Conservation (phyloP, 2,113 vertebrate species). For the Dissostichus mawsoni region DNA sequence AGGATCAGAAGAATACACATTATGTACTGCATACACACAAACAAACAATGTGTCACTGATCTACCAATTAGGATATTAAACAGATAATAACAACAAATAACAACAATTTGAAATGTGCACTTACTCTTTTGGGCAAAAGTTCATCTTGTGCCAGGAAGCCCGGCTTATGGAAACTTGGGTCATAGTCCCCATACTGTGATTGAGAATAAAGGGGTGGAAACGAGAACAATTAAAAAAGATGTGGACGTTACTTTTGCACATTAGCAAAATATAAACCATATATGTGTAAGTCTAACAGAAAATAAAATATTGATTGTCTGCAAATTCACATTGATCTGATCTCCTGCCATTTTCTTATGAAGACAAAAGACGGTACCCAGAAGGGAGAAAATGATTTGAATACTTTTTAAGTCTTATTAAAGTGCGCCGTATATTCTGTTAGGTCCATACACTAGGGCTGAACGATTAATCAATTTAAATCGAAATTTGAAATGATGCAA, state of each 20-base stretch:
- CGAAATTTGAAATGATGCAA: too few relatives aligned
- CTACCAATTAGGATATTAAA: neutral
- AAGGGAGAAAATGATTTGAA: neutral
- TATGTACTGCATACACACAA: neutral
- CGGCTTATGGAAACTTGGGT: slow-evolving; percentile 91
- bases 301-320: neutral
- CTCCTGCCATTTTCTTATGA: neutral
- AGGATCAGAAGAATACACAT: neutral
- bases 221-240: neutral
- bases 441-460: neutral
- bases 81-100: neutral
- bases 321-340: neutral
- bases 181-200: slow-evolving; percentile 90
- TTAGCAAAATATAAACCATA: neutral
- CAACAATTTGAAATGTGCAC: slow-evolving; percentile 37
- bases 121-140: slow-evolving; percentile 91
- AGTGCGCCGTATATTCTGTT: neutral
- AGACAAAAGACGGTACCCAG: neutral
- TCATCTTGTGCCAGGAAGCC: slow-evolving; percentile 92
- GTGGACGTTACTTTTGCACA: neutral
- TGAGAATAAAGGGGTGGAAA: neutral
- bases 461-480: too few relatives aligned
- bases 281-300: neutral
- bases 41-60: neutral
- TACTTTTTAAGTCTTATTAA: neutral